phyloP scores from a whole-genome alignment of 2,888 invertebrate genomes.

The Danaus chrysippus region DNA sequence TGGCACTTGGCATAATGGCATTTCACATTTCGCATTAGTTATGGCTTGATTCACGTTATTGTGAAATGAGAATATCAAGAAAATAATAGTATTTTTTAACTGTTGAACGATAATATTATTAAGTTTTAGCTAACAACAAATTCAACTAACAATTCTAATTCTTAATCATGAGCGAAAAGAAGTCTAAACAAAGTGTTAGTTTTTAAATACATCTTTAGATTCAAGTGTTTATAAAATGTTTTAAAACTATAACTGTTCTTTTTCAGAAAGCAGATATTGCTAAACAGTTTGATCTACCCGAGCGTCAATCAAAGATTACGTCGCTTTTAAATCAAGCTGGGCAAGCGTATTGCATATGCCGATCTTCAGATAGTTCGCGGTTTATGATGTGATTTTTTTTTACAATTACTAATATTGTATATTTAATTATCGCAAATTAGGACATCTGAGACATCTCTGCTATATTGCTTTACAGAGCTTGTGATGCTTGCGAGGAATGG shows the following conservation, averaged over 20 bases:
- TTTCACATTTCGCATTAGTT: no score
- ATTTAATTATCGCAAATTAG: not conserved
- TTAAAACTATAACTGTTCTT: not conserved
- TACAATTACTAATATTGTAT: not conserved
- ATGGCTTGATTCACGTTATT: no score
- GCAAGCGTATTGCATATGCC: conserved; percentile 96
- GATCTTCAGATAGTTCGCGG: conserved; percentile 94
- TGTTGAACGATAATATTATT: no score
- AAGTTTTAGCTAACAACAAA: no score
- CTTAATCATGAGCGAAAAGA: conserved; percentile 61
- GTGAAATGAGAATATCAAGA: no score
- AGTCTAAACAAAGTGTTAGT: conserved; percentile 68
- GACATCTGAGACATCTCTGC: not conserved
- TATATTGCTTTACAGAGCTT: conserved; percentile 81
- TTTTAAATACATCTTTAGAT: conserved; percentile 9
- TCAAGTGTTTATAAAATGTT: conserved; percentile 11
- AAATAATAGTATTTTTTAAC: no score
- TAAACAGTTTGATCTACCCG: conserved; percentile 92
- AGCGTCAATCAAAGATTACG: conserved; percentile 93
- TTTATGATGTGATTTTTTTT: conserved; percentile 93
- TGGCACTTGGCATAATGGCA: no score
- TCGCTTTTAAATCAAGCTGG: conserved; percentile 92
- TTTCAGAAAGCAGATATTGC: conserved; percentile 92
- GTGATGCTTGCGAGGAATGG: conserved; percentile 99
- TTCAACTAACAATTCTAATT: no score